Percentiles rank a stretch among this genome's conserved stretches.
phyloP scores from a whole-genome alignment of 2,888 invertebrate species.

The Dascillus cervinus region DNA sequence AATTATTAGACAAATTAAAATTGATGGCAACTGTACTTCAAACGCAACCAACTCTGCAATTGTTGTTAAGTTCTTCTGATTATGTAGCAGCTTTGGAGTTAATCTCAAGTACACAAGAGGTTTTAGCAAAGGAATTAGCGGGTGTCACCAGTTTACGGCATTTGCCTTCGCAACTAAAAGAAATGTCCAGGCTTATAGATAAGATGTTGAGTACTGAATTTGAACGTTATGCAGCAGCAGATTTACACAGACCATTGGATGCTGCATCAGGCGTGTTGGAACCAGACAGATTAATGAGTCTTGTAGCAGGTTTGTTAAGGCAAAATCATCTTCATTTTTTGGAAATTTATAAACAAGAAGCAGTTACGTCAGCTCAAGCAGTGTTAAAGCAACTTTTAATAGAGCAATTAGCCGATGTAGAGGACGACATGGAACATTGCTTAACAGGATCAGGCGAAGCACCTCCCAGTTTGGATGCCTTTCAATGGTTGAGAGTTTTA shows the following conservation, averaged over 20 bases:
- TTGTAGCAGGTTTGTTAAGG: constrained; percentile 80
- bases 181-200: constrained; percentile 92
- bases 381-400: constrained; percentile 83
- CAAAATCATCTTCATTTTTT: constrained; percentile 84
- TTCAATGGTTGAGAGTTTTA: constrained; percentile 39
- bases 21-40: constrained; percentile 94
- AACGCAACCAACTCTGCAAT: constrained; percentile 95
- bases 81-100: constrained; percentile 96
- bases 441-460: constrained; percentile 46
- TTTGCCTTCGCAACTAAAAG: constrained; percentile 88
- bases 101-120: constrained; percentile 93
- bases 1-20: constrained; percentile 69
- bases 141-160: constrained; percentile 94
- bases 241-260: constrained; percentile 76
- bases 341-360: constrained; percentile 79
- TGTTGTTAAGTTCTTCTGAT: constrained; percentile 88
- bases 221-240: constrained; percentile 77
- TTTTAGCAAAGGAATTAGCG: constrained; percentile 79
- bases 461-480: constrained; percentile 35
- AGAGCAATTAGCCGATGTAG: constrained; percentile 59
- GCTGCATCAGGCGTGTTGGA: constrained; percentile 57
- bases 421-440: constrained; percentile 48
- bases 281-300: constrained; percentile 60
- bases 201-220: constrained; percentile 96
- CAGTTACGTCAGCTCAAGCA: constrained; percentile 80